Conservation (phyloP, 2,797 vertebrate genomes). For the Capromys pilorides region DNA sequence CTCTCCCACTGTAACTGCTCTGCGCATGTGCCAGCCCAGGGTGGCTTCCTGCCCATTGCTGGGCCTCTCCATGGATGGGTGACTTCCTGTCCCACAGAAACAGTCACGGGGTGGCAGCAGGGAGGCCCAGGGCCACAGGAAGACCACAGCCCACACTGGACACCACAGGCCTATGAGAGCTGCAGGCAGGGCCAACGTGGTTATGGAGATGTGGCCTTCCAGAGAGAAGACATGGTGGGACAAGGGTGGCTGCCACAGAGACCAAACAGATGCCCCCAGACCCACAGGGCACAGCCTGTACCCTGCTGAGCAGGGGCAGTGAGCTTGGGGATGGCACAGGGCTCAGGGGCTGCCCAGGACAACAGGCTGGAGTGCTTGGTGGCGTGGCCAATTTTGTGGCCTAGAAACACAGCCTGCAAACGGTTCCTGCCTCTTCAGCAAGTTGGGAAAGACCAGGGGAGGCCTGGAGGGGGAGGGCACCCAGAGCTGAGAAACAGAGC, state of each 20-base stretch:
- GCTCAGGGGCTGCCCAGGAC: background rate
- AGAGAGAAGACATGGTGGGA: background rate
- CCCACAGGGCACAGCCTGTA: no score
- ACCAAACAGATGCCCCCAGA: background rate
- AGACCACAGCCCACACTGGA: background rate
- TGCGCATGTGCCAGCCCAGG: background rate
- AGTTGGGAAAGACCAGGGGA: background rate
- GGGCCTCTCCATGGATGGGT: conserved; percentile 48
- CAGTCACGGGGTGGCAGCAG: conserved; percentile 46
- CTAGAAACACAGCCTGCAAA: conserved; percentile 68
- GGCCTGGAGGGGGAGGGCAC: background rate
- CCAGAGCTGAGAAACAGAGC: background rate
- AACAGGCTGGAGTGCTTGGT: background rate
- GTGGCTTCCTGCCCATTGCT: conserved; percentile 11
- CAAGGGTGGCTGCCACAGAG: accelerated
- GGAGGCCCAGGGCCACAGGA: conserved; percentile 10
- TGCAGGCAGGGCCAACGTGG: background rate
- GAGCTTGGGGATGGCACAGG: background rate
- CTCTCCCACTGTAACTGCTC: background rate
- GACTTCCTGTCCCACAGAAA: conserved; percentile 16
- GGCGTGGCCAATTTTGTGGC: background rate
- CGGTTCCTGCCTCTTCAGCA: conserved; percentile 48
- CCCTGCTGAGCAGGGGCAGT: background rate
- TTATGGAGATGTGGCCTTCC: background rate
- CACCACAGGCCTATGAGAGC: background rate